Evolutionary conservation across 2,888 invertebrate genomes (phyloP).

Genomic region (Acanthoscelides obtectus): DNA sequence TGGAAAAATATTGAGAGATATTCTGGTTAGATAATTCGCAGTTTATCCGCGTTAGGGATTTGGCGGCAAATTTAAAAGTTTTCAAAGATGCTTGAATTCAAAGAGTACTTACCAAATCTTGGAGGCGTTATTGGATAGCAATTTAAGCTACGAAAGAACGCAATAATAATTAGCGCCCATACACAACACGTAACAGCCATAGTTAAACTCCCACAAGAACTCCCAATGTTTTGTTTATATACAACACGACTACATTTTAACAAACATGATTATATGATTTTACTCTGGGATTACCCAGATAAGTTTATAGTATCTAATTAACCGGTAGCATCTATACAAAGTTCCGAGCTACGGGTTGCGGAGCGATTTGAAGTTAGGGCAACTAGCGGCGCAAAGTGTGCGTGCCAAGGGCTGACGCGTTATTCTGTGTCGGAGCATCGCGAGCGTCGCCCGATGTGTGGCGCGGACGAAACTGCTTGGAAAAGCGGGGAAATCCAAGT

Average conservation of each 20-base stretch:
- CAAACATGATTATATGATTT: neutral
- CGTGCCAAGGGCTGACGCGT: neutral
- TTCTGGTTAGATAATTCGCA: no score
- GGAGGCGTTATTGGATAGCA: neutral
- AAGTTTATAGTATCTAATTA: no score
- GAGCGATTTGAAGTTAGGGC: neutral
- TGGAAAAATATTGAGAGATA: no score
- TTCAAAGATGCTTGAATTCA: no score
- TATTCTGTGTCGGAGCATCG: neutral
- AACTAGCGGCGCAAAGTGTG: neutral
- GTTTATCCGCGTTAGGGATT: no score
- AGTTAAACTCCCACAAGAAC: neutral
- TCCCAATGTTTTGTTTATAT: neutral
- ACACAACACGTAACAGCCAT: neutral
- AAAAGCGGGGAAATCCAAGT: conserved; percentile 15
- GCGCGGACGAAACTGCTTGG: conserved; percentile 5
- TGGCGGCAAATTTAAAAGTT: no score
- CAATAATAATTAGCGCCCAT: neutral
- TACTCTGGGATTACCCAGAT: no score
- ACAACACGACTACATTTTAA: neutral
- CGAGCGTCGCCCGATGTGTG: neutral
- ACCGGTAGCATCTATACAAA: no score
- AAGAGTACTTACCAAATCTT: neutral
- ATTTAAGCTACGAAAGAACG: neutral
- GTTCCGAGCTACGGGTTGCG: neutral